Base-by-base conservation (phyloP, 2,113 vertebrate genomes). In the Pongo pygmaeus region DNA sequence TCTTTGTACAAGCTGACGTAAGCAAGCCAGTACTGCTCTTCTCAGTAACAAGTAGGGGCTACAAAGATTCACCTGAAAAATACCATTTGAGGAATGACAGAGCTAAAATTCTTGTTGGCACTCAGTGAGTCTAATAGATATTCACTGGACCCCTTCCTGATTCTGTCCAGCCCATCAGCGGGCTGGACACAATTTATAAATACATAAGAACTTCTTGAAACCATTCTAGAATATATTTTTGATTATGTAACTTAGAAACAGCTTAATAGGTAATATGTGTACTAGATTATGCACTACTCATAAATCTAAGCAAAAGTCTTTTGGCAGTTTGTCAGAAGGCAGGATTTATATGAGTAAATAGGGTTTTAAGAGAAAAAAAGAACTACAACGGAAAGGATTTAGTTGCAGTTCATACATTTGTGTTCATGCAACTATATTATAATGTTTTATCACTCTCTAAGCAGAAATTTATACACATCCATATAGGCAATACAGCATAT, bases 1-100 rank as follows among this genome's bases (percentile, higher is more conserved):
- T 93, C 99, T 99, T 98, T 99, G 99, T 27, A 99, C 99, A 70
- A 99, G 99, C 35, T 99, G 99, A 93, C 98, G 98, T 97, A 99
- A 98, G 97, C 99, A 99, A 61, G 99, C 99, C 92, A 99, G 98
- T 69, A 99, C 99, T 0, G 99, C 99, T 40, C 99, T 99, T 67
- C 99, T 99, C 95, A 99, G 89, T 57, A 99, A 84, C 85, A 99
- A 98, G 97, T 99, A 99, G 0, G 99, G 99, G 97, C 99, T 99
- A 97, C 99, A 99, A 90, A 99, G 98, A 98, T 99, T 99, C 84
- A 99, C 99, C 99, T 99, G 98, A 93, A 98, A 98, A 96, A 98
- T 38, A 96, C 7, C 98, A 97, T 92, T 96, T 78, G 94, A 59
- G 93, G 75, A 96, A 81, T 98, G 77, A 98, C 95, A 91, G 38